These are phyloP conservation scores for Ctenochaetus hawaiiensis DNA, from an alignment of 2,797 vertebrate species.

Conservation along the genomic window DNA sequence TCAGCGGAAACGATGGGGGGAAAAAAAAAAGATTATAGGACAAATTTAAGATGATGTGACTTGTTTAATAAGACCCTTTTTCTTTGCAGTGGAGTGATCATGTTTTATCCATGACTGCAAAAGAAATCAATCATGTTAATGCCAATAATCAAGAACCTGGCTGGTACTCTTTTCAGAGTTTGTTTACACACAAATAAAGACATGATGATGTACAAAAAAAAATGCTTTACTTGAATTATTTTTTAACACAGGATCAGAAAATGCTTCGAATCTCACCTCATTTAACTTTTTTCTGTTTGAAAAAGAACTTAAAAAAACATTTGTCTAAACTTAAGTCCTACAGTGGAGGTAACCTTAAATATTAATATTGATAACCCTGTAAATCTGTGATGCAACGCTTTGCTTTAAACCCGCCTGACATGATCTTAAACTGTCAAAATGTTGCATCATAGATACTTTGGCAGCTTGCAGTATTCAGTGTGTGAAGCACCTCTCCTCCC, in stretches of 20 bases:
- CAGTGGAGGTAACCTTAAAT: background rate
- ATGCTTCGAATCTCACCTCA: background rate
- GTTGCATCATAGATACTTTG: conserved; percentile 18
- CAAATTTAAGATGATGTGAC: conserved; percentile 14
- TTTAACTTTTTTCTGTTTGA: background rate
- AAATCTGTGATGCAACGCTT: conserved; percentile 2
- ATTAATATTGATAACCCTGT: background rate
- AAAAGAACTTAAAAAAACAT: background rate
- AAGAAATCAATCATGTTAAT: conserved; percentile 74
- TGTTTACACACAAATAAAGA: conserved; percentile 87
- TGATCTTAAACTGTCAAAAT: conserved; percentile 7
- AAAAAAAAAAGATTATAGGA: conserved; percentile 4
- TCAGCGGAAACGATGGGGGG: too few species aligned
- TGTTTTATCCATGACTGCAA: conserved; percentile 78
- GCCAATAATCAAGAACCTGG: conserved; percentile 74
- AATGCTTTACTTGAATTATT: background rate
- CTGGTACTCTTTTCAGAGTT: conserved; percentile 82
- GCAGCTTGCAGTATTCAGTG: background rate
- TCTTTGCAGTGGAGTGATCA: conserved; percentile 57
- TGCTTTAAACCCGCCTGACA: background rate
- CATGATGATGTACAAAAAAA: conserved; percentile 75
- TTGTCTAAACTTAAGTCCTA: too few species aligned
- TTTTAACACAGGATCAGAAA: background rate
- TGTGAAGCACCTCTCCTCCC: background rate
- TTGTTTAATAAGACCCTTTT: conserved; percentile 51